Base-by-base conservation (phyloP, 92 coral and sea anemone species). In the Palythoa grandiflora region DNA sequence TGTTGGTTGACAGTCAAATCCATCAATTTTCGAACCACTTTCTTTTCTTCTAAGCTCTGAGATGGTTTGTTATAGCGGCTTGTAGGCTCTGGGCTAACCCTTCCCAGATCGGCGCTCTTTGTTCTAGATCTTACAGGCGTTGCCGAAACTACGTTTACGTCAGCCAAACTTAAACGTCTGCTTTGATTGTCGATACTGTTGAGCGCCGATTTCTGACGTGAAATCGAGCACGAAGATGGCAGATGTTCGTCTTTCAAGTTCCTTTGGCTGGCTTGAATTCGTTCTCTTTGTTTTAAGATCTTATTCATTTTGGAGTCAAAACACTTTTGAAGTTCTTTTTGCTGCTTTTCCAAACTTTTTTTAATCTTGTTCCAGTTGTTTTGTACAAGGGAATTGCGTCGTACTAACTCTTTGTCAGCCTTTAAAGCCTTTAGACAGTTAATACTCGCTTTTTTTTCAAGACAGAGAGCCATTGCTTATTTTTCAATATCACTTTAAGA, bases 11-110 rank as follows among this genome's bases (percentile, higher is more conserved):
- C 89, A 9, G 98, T 91, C 65, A 96, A 93, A 50, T 80, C 91
- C 17, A 87, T 83, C 7, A 93, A 92, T 77, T 96, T 96, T 12
- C 98, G 93, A 35, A 70, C 84, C 1, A 89, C 90, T 80, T 93
- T 96, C 89, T 96, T 96, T 37, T 19, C 81, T 78, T 96, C 98
- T 77, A 88, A 96, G 71, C 98, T 96, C 68, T 54, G 83, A 10
- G 98, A 94, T 39, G 93, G 65, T n/a, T 77, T 80, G 51, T 60
- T 38, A 44, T 44, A 44, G 14, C 63, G 40, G 57, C 73, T 35
- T 12, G 71, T 84, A 6, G 95, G 93, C 17, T 94, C 97, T 14
- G 93, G 90, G 9, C 83, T 89, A 0, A 88, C 91, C 74, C 92
- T 88, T 57, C 52, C 90, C 5, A 79, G 38, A 15, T 89, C 91